These are phyloP conservation scores for Steinernema scapterisci DNA, from an alignment of 2,888 invertebrate species.

Conservation along the genomic window DNA sequence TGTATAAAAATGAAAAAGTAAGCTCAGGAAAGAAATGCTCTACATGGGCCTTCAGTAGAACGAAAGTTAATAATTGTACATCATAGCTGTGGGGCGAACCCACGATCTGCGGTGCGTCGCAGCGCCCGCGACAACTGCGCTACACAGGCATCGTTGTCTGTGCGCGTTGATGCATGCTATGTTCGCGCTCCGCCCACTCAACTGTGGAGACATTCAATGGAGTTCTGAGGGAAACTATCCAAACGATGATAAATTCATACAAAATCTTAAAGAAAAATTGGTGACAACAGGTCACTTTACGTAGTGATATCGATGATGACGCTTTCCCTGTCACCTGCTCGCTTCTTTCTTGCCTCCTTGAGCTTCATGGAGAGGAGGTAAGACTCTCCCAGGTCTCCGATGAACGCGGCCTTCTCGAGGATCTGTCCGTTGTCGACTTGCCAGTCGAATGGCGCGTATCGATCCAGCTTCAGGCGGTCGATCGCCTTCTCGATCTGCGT, in stretches of 20 bases:
- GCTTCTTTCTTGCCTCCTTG: not conserved
- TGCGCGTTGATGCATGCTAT: not conserved
- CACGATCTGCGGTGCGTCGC: not conserved
- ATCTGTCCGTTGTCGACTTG: slow-evolving; percentile 37
- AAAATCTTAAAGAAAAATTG: not conserved
- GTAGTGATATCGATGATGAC: not conserved
- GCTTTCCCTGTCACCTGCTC: not conserved
- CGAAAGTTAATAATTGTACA: slow-evolving; percentile 19
- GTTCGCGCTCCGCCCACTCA: not conserved
- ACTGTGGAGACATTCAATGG: too few species aligned
- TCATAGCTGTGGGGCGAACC: slow-evolving; percentile 11
- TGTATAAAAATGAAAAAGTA: not conserved
- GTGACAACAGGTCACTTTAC: not conserved
- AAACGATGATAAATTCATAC: not conserved
- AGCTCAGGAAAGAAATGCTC: not conserved
- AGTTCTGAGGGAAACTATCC: too few species aligned
- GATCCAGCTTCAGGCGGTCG: slow-evolving; percentile 41
- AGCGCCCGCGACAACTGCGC: not conserved
- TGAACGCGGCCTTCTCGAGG: slow-evolving; percentile 47
- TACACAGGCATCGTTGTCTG: not conserved
- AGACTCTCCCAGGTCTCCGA: slow-evolving; percentile 55
- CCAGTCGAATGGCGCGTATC: slow-evolving; percentile 56
- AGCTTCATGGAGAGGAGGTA: slow-evolving; percentile 38
- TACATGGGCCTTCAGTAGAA: slow-evolving; percentile 29
- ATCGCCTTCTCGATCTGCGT: slow-evolving; percentile 46